These are phyloP conservation scores for Camponotus fellah DNA, from an alignment of 2,888 invertebrate species.

Conservation along the genomic window DNA sequence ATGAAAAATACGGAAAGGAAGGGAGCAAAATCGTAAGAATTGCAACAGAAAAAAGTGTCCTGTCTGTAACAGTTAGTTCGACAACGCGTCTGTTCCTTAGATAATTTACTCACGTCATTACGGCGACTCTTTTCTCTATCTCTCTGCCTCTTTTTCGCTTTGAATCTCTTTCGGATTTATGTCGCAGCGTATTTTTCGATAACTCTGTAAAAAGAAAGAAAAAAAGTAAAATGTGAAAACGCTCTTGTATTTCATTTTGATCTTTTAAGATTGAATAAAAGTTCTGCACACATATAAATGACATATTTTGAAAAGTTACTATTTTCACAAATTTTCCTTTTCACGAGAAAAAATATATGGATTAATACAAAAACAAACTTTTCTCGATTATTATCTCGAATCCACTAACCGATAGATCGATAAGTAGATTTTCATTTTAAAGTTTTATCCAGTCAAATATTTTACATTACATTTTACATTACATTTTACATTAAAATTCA, in stretches of 20 bases:
- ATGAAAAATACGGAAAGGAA: conserved; percentile 4
- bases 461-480: conserved; percentile 4
- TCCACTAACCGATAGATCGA: not conserved
- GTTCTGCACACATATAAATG: not conserved
- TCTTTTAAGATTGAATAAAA: conserved; percentile 17
- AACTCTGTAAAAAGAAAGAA: conserved; percentile 2
- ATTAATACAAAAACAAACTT: not conserved
- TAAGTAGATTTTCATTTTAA: not conserved
- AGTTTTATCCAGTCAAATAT: not conserved
- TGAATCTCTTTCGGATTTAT: not conserved
- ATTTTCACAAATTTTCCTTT: not conserved
- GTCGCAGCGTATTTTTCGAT: not conserved
- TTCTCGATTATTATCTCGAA: not conserved
- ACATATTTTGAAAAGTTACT: not conserved
- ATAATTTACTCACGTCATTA: conserved; percentile 27
- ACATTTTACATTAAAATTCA: not conserved
- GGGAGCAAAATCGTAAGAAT: not conserved
- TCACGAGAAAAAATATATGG: not conserved
- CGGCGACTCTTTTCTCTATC: not conserved
- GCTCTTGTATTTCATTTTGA: conserved; percentile 29
- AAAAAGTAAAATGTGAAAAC: not conserved
- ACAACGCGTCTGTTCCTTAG: conserved; percentile 21
- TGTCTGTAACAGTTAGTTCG: conserved; percentile 14
- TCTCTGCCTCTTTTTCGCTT: not conserved
- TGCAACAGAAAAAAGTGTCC: conserved; percentile 3